A percentile compares a stretch with the other conserved stretches of the same genome.
phyloP scores from a whole-genome alignment of 2,888 invertebrate species.

The Gandaritis pyraliata region DNA sequence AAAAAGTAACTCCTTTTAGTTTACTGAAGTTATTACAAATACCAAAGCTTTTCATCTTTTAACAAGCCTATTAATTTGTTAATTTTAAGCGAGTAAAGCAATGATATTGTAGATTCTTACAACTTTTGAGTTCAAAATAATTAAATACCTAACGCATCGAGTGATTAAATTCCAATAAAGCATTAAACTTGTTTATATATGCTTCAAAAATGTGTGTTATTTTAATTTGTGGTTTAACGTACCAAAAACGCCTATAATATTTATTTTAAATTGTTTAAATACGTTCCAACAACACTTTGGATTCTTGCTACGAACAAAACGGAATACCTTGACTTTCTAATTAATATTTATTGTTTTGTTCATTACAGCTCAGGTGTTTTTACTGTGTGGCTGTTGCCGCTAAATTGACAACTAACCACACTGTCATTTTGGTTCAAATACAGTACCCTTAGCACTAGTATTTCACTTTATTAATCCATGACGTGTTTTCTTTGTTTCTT shows the following conservation, averaged over 20 bases:
- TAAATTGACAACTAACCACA: slow-evolving; percentile 30
- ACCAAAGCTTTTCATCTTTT: not conserved
- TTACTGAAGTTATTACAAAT: not conserved
- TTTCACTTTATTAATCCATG: not conserved
- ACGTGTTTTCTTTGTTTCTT: too few species aligned
- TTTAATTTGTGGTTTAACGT: slow-evolving; percentile 9
- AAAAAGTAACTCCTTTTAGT: not conserved
- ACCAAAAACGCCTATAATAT: slow-evolving; percentile 7
- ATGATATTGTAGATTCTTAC: not conserved
- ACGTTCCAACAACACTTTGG: slow-evolving; percentile 19
- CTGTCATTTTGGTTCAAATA: slow-evolving; percentile 20
- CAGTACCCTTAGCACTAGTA: slow-evolving; percentile 5
- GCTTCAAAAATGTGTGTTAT: slow-evolving; percentile 19
- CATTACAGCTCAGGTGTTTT: slow-evolving; percentile 37
- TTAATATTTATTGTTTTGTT: slow-evolving; percentile 29
- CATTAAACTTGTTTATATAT: not conserved
- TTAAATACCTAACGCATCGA: slow-evolving; percentile 14
- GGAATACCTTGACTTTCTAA: slow-evolving; percentile 33
- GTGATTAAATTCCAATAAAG: slow-evolving; percentile 16
- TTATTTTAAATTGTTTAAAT: slow-evolving; percentile 32
- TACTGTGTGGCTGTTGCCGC: slow-evolving; percentile 57
- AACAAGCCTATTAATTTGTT: too few species aligned
- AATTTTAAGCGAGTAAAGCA: too few species aligned
- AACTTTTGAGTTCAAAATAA: slow-evolving; percentile 9
- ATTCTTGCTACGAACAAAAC: too few species aligned